Evolutionary conservation across 2,888 invertebrate genomes (phyloP), one percentile per base, ranked within the genome.

Genomic region (Campoletis raptor): DNA sequence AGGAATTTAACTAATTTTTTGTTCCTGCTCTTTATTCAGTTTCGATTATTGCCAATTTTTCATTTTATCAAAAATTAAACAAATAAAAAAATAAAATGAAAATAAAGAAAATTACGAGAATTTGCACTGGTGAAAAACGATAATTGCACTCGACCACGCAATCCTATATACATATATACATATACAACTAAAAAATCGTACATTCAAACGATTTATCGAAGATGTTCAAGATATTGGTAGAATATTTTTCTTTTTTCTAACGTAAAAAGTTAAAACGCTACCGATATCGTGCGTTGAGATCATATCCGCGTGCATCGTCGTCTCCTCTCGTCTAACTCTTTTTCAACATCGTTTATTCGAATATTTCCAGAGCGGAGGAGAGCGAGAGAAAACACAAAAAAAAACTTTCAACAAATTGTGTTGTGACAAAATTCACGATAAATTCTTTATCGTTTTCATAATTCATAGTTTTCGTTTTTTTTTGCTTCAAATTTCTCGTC

Each of bases 241-340:
- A 90, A 82, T 78, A 73, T 86, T 37, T 61, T 54, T 69, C 40
- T n/a, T 9, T 42, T 42, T 40, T 69, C 6, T 24, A 61, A 30
- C 30, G 61, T 61, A 30, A 37, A 83, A 80, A 84, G 30, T 80
- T 30, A 30, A 30, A 72, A 45, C 61, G 36, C 87, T 89, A 89
- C 90, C 92, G 91, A 92, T 91, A 90, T 91, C 90, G 90, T 91
- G 90, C 88, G 85, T 90, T 93, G 93, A 93, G 93, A 94, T 94
- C 93, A 94, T 30, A 15, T 92, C 52, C 90, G 90, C 89, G 90
- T 91, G 89, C 85, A 86, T 88, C 85, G 18, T 52, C 48, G 30
- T 61, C 61, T 30, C 21, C 1, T 15, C 61, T 30, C 24, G 10
- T 57, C 10, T 21, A 9, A 3, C 57, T 4, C 10, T 24, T 24